phyloP scores from a whole-genome alignment of 1,140 invertebrate genomes.

The Drosophila sturtevanti region DNA sequence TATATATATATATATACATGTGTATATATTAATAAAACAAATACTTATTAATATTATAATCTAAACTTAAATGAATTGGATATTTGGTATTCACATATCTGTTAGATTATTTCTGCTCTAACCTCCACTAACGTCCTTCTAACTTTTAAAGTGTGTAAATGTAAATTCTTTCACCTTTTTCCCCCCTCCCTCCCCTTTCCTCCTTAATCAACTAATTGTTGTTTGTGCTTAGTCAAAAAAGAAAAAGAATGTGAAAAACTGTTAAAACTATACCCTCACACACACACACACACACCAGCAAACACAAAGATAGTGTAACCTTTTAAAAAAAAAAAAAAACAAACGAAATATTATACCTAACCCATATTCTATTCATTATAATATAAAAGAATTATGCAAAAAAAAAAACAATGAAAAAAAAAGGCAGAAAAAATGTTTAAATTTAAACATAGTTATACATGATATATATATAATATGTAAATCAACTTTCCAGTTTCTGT shows the following conservation, averaged over 20 bases:
- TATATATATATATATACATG: constrained; percentile 38
- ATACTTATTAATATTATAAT: constrained; percentile 31
- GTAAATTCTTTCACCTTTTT: constrained; percentile 23
- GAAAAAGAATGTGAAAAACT: constrained; percentile 42
- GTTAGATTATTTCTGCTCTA: constrained; percentile 58
- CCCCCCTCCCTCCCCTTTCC: neutral
- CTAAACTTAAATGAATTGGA: constrained; percentile 40
- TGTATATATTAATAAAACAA: constrained; percentile 26
- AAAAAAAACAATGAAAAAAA: neutral
- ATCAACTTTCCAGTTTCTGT: constrained; percentile 79
- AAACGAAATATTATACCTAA: constrained; percentile 57
- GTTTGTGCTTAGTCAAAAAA: constrained; percentile 47
- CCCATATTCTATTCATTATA: constrained; percentile 5
- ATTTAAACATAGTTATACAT: constrained; percentile 54
- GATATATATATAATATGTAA: constrained; percentile 63
- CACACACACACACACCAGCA: constrained; percentile 31
- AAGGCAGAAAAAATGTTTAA: neutral
- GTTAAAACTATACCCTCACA: constrained; percentile 53
- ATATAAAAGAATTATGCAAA: neutral
- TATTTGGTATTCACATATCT: constrained; percentile 73
- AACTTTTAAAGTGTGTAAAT: constrained; percentile 63
- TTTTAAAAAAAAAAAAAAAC: constrained; percentile 48
- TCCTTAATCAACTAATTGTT: constrained; percentile 29
- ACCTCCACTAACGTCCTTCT: constrained; percentile 37
- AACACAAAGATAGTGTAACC: constrained; percentile 25